Evolutionary conservation across 2,888 invertebrate genomes (phyloP), one percentile per base, ranked within the genome.

Genomic region (Drosophila atroscutellata): DNA sequence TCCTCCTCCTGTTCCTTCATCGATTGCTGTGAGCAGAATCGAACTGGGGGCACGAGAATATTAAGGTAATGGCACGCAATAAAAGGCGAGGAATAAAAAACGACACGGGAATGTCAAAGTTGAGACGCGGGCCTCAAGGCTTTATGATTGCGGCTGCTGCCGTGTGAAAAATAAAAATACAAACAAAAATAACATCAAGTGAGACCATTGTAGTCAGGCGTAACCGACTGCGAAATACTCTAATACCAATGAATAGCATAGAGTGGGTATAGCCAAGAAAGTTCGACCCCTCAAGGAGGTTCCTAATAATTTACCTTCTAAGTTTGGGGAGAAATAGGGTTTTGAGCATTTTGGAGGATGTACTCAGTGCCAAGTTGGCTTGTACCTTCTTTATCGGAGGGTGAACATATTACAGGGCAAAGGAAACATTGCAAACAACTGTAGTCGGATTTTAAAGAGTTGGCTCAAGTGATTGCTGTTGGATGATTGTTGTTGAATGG

Each of bases 1-100:
- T 24, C 24, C 24, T 24, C 34, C 49, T 28, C 24, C 34, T 24
- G 32, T 59, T 60, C 26, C 56, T 24, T 67, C 57, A 80, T 83
- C 73, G 86, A 83, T 83, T 72, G 55, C 42, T 63, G 39, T 50
- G 65, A 26, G 45, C 39, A 18, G 37, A 56, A 66, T 61, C 63
- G 57, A 71, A 73, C 54, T 54, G 68, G 58, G 64, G 57, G 63
- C 66, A 69, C 56, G 28, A 71, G 69, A 80, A 83, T 76, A 80
- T 76, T 86, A 57, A 86, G 77, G 81, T 80, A 77, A 82, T 82
- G 84, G 62, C 75, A 75, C 45, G 69, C 87, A 83, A 83, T 84
- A 83, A 86, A 83, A 73, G 64, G 51, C 64, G 49, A 71, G 59
- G 64, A 58, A 77, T 81, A 69, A 75, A 74, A 78, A 72, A 66